Evolutionary conservation across 2,797 vertebrate species (phyloP).

Genomic region (Glyptemys insculpta): DNA sequence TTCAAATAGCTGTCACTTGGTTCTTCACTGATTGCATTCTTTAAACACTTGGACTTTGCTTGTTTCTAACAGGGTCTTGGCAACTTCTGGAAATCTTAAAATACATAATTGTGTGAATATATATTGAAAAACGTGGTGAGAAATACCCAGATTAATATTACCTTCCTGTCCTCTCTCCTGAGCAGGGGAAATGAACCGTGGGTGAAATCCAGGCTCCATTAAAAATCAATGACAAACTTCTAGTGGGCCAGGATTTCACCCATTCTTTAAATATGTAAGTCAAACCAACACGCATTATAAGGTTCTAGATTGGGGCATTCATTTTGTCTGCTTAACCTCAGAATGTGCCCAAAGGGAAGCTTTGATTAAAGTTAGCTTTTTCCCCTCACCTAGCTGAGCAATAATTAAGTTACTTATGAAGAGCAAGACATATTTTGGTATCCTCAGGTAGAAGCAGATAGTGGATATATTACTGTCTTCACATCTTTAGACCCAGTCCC

Average conservation of each 20-base stretch:
- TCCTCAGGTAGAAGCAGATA: conserved; percentile 40
- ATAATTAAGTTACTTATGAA: conserved; percentile 50
- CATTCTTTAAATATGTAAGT: neutral
- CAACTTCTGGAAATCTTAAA: neutral
- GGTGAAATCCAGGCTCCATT: neutral
- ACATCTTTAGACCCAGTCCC: conserved; percentile 41
- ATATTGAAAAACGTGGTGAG: neutral
- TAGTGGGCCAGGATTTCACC: neutral
- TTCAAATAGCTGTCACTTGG: neutral
- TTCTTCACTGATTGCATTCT: conserved; percentile 6
- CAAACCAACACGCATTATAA: neutral
- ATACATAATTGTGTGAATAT: neutral
- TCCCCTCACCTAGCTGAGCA: conserved; percentile 9
- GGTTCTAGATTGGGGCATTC: neutral
- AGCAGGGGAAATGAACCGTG: neutral
- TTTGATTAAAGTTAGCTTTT: conserved; percentile 43
- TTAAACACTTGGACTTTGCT: neutral
- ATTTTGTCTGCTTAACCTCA: conserved; percentile 6
- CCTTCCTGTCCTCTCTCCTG: neutral
- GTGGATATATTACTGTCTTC: conserved; percentile 33
- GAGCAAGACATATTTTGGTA: conserved; percentile 15
- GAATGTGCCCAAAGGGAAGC: neutral
- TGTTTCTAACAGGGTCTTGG: neutral
- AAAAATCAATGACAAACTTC: neutral
- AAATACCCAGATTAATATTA: neutral